Conservation (phyloP, 1,140 invertebrate species). For the Pseudachorutes palmiensis region DNA sequence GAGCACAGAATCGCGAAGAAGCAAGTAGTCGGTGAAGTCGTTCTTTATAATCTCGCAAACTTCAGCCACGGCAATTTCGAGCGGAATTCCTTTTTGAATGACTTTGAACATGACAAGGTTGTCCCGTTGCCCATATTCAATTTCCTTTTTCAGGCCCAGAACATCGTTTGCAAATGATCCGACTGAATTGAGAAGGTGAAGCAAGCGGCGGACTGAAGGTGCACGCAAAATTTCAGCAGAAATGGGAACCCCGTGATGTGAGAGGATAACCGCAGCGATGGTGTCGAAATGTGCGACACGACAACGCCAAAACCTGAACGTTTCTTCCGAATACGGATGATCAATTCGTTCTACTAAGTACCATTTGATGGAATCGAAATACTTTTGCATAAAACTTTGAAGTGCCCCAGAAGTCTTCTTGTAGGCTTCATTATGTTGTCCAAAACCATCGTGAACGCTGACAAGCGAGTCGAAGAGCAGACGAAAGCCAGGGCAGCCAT, state of each 20-base stretch:
- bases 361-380: too few relatives aligned
- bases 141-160: conserved; percentile 5
- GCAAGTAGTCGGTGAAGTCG: neutral
- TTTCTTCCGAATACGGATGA: too few relatives aligned
- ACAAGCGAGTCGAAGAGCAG: neutral
- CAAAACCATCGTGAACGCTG: neutral
- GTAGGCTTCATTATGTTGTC: neutral
- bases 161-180: conserved; percentile 11
- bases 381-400: neutral
- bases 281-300: conserved; percentile 10
- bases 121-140: neutral
- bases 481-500: neutral
- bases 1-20: neutral
- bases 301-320: too few relatives aligned
- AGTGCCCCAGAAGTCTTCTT: neutral
- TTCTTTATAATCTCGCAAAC: neutral
- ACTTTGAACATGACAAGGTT: conserved; percentile 8
- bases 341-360: too few relatives aligned
- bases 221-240: neutral
- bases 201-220: neutral
- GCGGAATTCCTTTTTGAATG: neutral
- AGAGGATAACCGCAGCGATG: neutral
- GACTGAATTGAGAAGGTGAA: neutral
- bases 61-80: neutral
- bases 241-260: neutral